Evolutionary conservation across 2,113 vertebrate genomes (phyloP), one percentile per base, ranked within the genome.

Genomic region (Istiophorus platypterus): DNA sequence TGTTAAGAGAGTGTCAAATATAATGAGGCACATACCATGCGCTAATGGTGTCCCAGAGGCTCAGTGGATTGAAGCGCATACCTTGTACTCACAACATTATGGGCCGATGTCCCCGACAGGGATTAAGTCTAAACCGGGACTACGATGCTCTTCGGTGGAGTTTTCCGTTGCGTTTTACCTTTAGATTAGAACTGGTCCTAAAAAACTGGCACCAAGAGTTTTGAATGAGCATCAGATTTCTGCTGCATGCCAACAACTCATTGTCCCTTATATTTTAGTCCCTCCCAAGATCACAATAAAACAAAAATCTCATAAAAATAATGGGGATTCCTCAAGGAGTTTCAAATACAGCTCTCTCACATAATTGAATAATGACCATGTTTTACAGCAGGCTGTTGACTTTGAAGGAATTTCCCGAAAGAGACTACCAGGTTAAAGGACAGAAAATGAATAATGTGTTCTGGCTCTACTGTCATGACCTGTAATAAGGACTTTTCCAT

Each of bases 401-500:
- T 88, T 91, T 70, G 85, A 90, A 91, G 80, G 80, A 72, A 68
- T 77, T 77, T 86, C 76, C 82, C 74, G 51, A 68, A 41, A 67
- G 84, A 90, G 88, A 90, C 77, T 67, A 78, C 72, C 79, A 91
- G 88, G 89, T 89, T 85, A 91, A 90, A 85, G 85, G 87, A 91
- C 76, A 88, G 81, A 90, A 91, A 83, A 87, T 89, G 88, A 91
- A 86, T 87, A 87, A 91, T 87, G 76, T 72, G 78, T 86, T 84
- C 83, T 78, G 85, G 80, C 70, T 90, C 72, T 84, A 69, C 85
- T 84, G 87, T 88, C 87, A 82, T 85, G 89, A 92, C 86, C 92
- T 92, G 79, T 94, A 90, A 92, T 92, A 89, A 91, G 78, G 92
- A 72, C 85, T 89, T 92, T 84, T 92, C 84, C 76, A 76, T 89